phyloP scores from a whole-genome alignment of 2,113 vertebrate species.

The Mellivora capensis region DNA sequence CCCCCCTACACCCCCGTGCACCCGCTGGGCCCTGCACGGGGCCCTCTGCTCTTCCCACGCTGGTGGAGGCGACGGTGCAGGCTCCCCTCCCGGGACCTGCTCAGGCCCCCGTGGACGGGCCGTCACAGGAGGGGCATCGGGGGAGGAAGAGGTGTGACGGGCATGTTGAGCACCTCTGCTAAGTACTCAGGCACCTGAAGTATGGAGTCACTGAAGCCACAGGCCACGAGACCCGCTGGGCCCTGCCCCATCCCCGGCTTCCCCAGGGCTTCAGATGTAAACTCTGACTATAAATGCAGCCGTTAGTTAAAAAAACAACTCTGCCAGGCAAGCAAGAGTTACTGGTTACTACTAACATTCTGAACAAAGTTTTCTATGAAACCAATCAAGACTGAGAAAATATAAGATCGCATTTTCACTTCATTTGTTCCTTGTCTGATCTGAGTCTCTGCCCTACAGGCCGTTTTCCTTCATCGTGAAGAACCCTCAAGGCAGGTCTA shows the following conservation, averaged over 20 bases:
- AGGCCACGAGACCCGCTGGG: not conserved
- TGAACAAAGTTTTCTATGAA: not conserved
- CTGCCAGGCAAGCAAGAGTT: no score
- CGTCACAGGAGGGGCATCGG: not conserved
- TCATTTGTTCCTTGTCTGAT: not conserved
- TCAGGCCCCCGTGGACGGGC: not conserved
- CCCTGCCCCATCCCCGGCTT: not conserved
- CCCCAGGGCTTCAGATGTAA: fast-evolving
- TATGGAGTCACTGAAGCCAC: no score
- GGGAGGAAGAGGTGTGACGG: not conserved
- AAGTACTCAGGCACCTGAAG: not conserved
- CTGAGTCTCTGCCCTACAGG: not conserved
- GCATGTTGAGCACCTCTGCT: not conserved
- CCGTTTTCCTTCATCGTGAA: not conserved
- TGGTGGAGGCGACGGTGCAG: fast-evolving
- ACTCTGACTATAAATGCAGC: not conserved
- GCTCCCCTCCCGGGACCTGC: not conserved
- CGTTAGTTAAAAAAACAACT: no score
- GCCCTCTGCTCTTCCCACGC: not conserved
- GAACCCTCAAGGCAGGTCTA: not conserved
- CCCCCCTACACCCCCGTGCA: fast-evolving
- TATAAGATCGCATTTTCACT: not conserved
- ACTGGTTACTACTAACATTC: not conserved
- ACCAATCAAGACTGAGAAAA: not conserved
- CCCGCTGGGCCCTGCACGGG: fast-evolving